These are phyloP conservation scores for Elephas maximus DNA, from an alignment of 2,113 vertebrate genomes.

Conservation along the genomic window DNA sequence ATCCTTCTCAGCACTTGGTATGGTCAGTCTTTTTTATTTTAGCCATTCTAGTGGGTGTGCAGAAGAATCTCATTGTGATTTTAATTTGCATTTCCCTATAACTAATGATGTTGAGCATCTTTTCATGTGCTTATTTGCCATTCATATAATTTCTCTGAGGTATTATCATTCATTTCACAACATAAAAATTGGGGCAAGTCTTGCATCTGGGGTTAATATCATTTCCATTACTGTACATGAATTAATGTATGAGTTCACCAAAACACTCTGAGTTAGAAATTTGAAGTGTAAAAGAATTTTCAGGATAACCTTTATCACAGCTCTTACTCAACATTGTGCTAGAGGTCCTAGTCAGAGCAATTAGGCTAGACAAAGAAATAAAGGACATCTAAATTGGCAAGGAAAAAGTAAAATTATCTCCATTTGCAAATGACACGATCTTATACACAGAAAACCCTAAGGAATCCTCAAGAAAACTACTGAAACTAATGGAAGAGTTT, in stretches of 20 bases:
- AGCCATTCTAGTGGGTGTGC: neutral
- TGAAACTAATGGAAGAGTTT: too few relatives aligned
- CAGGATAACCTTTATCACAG: neutral
- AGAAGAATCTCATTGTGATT: neutral
- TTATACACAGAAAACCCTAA: too few relatives aligned
- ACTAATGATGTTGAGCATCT: neutral
- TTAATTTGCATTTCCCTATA: neutral
- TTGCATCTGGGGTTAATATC: neutral
- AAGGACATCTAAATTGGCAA: too few relatives aligned
- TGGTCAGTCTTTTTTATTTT: neutral
- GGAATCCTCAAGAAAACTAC: too few relatives aligned
- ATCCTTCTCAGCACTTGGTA: neutral
- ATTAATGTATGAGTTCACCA: neutral
- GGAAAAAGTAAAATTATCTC: too few relatives aligned
- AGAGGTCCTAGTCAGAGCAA: too few relatives aligned
- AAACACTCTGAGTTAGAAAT: neutral
- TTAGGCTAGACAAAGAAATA: too few relatives aligned
- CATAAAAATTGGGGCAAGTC: neutral
- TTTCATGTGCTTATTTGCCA: neutral
- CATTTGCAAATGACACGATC: too few relatives aligned
- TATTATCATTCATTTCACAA: neutral
- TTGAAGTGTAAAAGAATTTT: neutral
- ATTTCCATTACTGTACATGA: neutral
- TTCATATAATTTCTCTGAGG: neutral
- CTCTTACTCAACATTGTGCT: too few relatives aligned